These are phyloP conservation scores for Lucinisca nassula DNA, from an alignment of 2,888 invertebrate species.

Conservation along the genomic window DNA sequence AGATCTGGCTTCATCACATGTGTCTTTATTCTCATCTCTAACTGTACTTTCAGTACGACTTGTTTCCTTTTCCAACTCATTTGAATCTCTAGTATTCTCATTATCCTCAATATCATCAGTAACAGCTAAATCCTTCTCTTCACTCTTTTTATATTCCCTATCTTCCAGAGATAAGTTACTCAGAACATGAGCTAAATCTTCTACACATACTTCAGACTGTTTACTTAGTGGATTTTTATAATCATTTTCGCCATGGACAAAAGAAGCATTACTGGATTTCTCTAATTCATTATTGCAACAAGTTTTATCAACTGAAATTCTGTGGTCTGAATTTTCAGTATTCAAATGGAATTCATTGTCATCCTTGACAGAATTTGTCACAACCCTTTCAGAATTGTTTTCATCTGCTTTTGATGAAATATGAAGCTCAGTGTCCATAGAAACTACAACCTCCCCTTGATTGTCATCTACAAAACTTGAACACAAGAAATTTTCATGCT, in stretches of 20 bases:
- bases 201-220: background rate
- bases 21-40: background rate
- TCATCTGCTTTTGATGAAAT: background rate
- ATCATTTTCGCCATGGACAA: background rate
- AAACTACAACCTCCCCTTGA: background rate
- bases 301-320: background rate
- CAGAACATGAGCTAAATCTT: background rate
- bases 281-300: background rate
- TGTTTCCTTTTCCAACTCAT: background rate
- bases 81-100: background rate
- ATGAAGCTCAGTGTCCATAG: background rate
- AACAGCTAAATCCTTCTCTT: background rate
- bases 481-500: constrained; percentile 24
- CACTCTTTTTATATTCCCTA: background rate
- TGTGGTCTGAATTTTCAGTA: background rate
- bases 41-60: background rate
- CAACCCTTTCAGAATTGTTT: background rate
- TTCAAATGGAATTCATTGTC: background rate
- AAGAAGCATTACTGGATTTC: background rate
- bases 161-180: constrained; percentile 6
- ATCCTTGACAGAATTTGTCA: background rate
- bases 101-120: background rate
- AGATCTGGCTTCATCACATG: background rate
- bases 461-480: constrained; percentile 43
- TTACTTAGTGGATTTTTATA: background rate